Evolutionary conservation across 2,113 vertebrate genomes (phyloP), one percentile per base, ranked within the genome.

Genomic region (Ranitomeya variabilis): DNA sequence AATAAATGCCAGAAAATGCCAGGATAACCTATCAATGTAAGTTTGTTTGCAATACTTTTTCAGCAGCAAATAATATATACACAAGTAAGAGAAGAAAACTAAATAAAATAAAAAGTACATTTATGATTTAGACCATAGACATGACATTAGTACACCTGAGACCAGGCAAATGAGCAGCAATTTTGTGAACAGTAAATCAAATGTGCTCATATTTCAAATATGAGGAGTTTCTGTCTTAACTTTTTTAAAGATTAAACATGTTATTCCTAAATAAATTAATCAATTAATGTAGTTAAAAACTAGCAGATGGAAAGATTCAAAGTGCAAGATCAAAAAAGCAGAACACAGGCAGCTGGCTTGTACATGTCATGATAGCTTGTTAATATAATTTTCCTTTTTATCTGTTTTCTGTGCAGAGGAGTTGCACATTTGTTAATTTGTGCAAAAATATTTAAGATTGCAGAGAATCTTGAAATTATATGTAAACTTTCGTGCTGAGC

Each of bases 1-100:
- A 16, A 62, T 76, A 86, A 86, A 86, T 86, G 84, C 71, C 84
- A 86, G 51, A 26, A 86, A 86, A 86, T 86, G 71, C 85, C 85
- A 79, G 57, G 45, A 19, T 57, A 31, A 60, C 74, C 23, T 64
- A 37, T 79, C 26, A 52, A 54, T 54, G 66, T 62, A 21, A 54
- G 45, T 79, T 62, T 66, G 31, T 86, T 62, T 62, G 31, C 79
- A 66, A 86, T 74, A 60, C 52, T 74, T 81, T 76, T 86, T 86
- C 10, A 86, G 57, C 14, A 86, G 66, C n/a, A 54, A 86, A 86
- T 86, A 86, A 86, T 23, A 59, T 57, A 60, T 37, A 69, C 54
- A 60, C 31, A 84, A 45, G 37, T 45, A 66, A 14, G 13, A 23
- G 19, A 52, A 52, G 60, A 67, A 55, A 85, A 57, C 52, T 31